Evolutionary conservation across 2,797 vertebrate genomes (phyloP).

Genomic region (Cyprinodon diabolis): DNA sequence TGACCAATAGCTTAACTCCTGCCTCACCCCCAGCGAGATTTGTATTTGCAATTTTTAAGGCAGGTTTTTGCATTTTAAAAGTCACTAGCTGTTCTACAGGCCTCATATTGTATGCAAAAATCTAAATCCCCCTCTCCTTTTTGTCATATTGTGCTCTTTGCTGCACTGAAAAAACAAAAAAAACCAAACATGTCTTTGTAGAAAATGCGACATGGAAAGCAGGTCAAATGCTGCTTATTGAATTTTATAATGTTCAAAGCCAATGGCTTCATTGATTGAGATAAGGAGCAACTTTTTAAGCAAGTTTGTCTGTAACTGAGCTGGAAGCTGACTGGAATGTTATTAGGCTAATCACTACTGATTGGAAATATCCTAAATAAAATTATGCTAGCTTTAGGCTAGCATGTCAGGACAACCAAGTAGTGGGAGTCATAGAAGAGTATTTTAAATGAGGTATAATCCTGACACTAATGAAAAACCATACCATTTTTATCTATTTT

Average conservation of each 20-base stretch:
- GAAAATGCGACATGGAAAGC: background rate
- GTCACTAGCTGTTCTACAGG: no score
- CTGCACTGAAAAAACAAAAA: background rate
- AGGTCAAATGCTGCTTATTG: background rate
- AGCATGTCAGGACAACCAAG: no score
- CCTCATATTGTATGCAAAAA: no score
- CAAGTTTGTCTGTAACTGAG: background rate
- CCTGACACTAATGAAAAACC: background rate
- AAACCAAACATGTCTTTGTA: background rate
- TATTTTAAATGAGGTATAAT: background rate
- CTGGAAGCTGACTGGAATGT: background rate
- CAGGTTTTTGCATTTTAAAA: no score
- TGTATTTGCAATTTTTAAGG: no score
- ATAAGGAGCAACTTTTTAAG: background rate
- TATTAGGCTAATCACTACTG: background rate
- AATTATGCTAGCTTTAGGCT: background rate
- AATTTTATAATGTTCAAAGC: background rate
- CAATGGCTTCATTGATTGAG: background rate
- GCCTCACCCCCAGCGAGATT: no score
- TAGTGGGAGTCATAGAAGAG: background rate
- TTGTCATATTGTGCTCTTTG: background rate
- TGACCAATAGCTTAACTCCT: no score
- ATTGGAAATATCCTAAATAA: background rate
- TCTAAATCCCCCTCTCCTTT: background rate
- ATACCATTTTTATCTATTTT: background rate